Base-by-base conservation (phyloP, 1,140 invertebrate genomes). In the Ctenoplectra terminalis region DNA sequence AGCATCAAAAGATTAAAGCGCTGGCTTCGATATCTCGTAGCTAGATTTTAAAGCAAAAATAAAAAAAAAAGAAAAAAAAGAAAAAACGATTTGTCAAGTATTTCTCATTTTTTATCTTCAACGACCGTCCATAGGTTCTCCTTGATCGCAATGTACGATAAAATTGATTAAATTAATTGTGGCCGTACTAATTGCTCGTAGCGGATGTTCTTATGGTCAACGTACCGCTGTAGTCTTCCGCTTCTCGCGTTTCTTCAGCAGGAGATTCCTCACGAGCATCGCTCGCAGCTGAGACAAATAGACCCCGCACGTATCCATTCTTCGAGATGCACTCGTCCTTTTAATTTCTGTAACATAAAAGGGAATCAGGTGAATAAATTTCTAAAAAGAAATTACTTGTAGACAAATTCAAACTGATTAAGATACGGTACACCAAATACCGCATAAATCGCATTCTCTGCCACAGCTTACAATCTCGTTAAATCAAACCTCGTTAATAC, bases 241-340 rank as follows among this genome's bases (percentile, higher is more conserved):
- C 84, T 96, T 96, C 81, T 96, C 96, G 64, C 96, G 93, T 90
- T 96, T 96, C 92, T 97, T 96, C 58, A 97, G 93, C 81, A 96
- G 93, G 83, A 96, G 93, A 92, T 96, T 97, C 83, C 96, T 94
- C 83, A 95, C 94, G 86, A 96, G 94, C 94, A 96, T 96, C 43
- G 96, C 96, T 93, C 95, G 95, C 74, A 97, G 92, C 89, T 96
- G 96, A 76, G 94, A 94, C 90, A 92, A 87, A 84, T 93, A 93
- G 83, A 93, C 90, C 82, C 89, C 88, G 82, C 92, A 94, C 87
- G 90, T 90, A 80, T 89, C 91, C 93, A 94, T 93, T 73, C 76
- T 93, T 87, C 66, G 81, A 81, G 87, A 85, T 83, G 58, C 74
- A 79, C 82, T 84, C 67, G 83, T 89, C 86, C 81, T 79, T 76